phyloP scores from a whole-genome alignment of 2,888 invertebrate species.

The Tolmerus cingulatus region DNA sequence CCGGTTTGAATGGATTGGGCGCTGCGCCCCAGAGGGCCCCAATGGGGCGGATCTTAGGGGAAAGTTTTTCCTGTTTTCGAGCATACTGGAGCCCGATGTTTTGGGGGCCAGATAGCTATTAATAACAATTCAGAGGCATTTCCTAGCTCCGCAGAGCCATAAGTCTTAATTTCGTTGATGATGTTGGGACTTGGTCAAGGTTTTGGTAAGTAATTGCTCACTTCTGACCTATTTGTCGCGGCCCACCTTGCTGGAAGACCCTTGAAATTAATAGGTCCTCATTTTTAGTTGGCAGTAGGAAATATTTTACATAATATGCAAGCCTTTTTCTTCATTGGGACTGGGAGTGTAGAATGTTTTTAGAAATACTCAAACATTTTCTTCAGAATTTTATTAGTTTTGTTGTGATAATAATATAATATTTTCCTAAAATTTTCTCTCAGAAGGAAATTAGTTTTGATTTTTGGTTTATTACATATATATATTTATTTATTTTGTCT shows the following conservation, averaged over 20 bases:
- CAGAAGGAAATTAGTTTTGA: too few relatives aligned
- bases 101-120: not conserved
- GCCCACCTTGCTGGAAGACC: not conserved
- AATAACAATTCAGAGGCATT: not conserved
- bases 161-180: not conserved
- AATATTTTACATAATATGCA: not conserved
- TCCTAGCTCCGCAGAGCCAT: not conserved
- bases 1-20: not conserved
- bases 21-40: not conserved
- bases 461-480: too few relatives aligned
- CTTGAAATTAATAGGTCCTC: not conserved
- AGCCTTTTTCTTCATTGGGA: not conserved
- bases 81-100: not conserved
- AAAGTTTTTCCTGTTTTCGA: not conserved
- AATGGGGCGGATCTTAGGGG: not conserved
- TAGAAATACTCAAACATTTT: too few relatives aligned
- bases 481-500: too few relatives aligned
- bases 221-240: not conserved
- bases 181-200: not conserved
- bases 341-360: too few relatives aligned
- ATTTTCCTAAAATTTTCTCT: too few relatives aligned
- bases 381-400: too few relatives aligned
- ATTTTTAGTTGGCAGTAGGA: not conserved
- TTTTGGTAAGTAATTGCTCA: not conserved
- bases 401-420: too few relatives aligned